Base-by-base conservation (phyloP, 1,140 invertebrate species). In the silkworm (Bombyx mori) region DNA sequence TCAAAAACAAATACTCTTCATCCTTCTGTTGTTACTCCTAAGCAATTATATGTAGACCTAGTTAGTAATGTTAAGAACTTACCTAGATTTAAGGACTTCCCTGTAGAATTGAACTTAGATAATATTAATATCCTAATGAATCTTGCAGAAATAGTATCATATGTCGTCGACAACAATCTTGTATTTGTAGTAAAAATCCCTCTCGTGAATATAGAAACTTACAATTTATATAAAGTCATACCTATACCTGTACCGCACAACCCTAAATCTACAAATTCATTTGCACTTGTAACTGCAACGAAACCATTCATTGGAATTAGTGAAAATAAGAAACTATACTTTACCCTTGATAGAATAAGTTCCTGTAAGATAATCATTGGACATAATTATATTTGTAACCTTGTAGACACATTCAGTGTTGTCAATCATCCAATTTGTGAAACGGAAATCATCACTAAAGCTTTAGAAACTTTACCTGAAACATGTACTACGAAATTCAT, bases 101-200 rank as follows among this genome's bases (percentile, higher is more conserved):
- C 66, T 46, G 43, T 68, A 58, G 53, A 42, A 44, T 49, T 69
- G 63, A 54, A 61, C 22, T 46, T 60, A 57, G 52, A 45, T 47
- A 44, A 52, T 52, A 61, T 61, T 18, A 44, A 67, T 43, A 42
- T 10, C 7, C 42, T 52, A 42, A 8, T 52, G n/a, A 60, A 56
- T 8, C 6, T 60, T 1, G 42, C 58, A 8, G 44, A 52, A 42
- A 44, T 60, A 9, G 8, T 53, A 6, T 8, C 26, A 1, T 60
- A 60, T 45, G 42, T 52, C 10, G 18, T 53, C 3, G 52, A 49
- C 43, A 48, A 44, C 42, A 63, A 54, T 48, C 8, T 63, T 48
- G 9, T 63, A 10, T 59, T 63, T 50, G 51, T 18, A 10, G 9
- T 59, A 48, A 55, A 55, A 26, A 59, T 60, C 35, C 62, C 58